phyloP scores from a whole-genome alignment of 2,888 invertebrate species.

The Galerucella pusilla region DNA sequence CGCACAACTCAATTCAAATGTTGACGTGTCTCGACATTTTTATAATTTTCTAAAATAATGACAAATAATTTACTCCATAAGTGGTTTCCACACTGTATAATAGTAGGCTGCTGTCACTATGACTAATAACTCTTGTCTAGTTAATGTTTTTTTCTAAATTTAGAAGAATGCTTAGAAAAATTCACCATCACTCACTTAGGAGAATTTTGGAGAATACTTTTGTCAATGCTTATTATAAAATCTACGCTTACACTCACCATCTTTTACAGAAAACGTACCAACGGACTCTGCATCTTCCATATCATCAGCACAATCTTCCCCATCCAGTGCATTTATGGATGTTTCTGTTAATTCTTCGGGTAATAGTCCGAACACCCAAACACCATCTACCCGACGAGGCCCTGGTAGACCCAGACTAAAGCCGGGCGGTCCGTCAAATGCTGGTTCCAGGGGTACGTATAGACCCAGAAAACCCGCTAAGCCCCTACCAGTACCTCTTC shows the following conservation, averaged over 20 bases:
- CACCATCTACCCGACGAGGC: slow-evolving; percentile 68
- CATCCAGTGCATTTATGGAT: slow-evolving; percentile 47
- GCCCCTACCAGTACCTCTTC: slow-evolving; percentile 64
- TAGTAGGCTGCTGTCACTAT: no score
- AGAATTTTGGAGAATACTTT: no score
- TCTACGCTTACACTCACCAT: neutral
- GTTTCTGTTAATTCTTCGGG: slow-evolving; percentile 30
- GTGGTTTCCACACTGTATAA: no score
- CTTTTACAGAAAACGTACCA: slow-evolving; percentile 3
- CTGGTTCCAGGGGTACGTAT: slow-evolving; percentile 71
- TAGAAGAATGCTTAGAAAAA: no score
- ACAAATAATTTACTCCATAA: no score
- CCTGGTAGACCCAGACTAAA: slow-evolving; percentile 77
- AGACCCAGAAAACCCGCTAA: slow-evolving; percentile 69
- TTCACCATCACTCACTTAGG: no score
- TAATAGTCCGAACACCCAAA: slow-evolving; percentile 42
- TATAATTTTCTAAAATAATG: no score
- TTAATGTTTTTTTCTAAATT: no score
- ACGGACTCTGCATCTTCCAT: slow-evolving; percentile 44
- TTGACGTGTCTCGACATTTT: no score
- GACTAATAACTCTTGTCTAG: no score
- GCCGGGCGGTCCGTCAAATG: slow-evolving; percentile 74
- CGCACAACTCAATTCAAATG: no score
- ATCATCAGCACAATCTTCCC: slow-evolving; percentile 48
- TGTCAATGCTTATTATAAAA: no score